Evolutionary conservation across 2,113 vertebrate genomes (phyloP).

Genomic region (Urocolius indicus): DNA sequence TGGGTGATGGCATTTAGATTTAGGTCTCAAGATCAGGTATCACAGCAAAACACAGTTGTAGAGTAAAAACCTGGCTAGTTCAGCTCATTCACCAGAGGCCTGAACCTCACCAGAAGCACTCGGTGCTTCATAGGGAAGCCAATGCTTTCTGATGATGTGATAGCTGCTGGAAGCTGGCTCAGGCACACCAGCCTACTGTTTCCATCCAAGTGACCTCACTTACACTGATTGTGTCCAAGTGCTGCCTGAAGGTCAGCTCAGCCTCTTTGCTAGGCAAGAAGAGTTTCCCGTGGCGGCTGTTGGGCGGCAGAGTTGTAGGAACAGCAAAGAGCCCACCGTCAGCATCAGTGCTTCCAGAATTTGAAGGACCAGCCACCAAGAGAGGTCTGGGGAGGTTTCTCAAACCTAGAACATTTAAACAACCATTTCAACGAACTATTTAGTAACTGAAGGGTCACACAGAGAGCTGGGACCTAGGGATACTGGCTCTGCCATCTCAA

Average conservation of each 20-base stretch:
- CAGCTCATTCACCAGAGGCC: neutral
- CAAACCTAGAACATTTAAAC: conserved; percentile 77
- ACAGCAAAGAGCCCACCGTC: conserved; percentile 92
- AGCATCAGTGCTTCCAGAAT: conserved; percentile 74
- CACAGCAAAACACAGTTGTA: neutral
- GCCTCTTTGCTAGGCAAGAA: conserved; percentile 94
- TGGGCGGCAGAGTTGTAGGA: conserved; percentile 93
- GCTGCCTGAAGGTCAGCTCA: conserved; percentile 91
- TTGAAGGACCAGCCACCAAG: conserved; percentile 80
- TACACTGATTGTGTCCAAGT: conserved; percentile 95
- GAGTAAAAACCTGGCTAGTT: neutral
- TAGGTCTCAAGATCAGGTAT: neutral
- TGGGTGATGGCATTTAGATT: neutral
- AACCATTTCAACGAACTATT: neutral
- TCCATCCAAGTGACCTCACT: conserved; percentile 43
- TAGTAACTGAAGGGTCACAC: neutral
- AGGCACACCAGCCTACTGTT: neutral
- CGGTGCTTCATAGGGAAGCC: neutral
- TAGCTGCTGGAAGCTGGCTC: neutral
- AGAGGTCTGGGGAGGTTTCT: conserved; percentile 88
- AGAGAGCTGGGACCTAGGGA: neutral
- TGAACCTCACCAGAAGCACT: neutral
- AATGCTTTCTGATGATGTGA: neutral
- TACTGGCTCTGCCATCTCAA: neutral
- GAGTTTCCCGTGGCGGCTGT: conserved; percentile 91